Conservation (phyloP, 2,113 vertebrate genomes). For the Genyomyrus donnyi region DNA sequence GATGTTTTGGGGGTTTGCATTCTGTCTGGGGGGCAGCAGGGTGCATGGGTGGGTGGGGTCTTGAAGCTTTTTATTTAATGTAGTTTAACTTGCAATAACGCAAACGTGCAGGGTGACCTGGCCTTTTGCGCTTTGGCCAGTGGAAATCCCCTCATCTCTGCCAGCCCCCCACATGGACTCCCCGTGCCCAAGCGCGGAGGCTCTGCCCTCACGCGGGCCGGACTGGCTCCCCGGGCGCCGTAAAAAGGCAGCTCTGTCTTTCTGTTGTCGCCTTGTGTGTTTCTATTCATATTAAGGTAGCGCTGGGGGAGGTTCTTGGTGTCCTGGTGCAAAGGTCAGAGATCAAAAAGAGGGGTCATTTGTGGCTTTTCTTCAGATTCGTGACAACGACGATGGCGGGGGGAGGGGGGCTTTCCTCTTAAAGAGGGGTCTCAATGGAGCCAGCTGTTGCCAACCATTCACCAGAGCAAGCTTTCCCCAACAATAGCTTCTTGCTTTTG, state of each 20-base stretch:
- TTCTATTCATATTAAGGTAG: not conserved
- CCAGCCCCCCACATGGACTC: not conserved
- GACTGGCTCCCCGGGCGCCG: not conserved
- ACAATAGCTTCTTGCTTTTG: slow-evolving; percentile 35
- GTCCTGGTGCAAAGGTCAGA: slow-evolving; percentile 10
- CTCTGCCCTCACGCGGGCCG: not conserved
- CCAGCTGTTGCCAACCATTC: slow-evolving; percentile 49
- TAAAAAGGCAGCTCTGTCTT: not conserved
- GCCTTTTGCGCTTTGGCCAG: not conserved
- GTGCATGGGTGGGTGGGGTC: not conserved
- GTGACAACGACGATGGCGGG: not conserved
- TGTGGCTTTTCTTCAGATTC: slow-evolving; percentile 3
- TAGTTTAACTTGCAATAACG: not conserved
- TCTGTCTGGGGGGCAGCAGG: not conserved
- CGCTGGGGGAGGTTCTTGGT: not conserved
- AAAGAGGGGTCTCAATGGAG: slow-evolving; percentile 43
- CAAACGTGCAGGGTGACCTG: not conserved
- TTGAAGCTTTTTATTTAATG: not conserved
- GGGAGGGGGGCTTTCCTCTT: slow-evolving; percentile 22
- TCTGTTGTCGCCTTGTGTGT: not conserved
- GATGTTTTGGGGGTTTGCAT: not conserved
- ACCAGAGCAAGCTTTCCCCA: slow-evolving; percentile 22
- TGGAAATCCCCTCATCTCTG: not conserved
- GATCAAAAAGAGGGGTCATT: slow-evolving; percentile 17
- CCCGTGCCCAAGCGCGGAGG: not conserved